Evolutionary conservation across 2,888 invertebrate genomes (phyloP).

Genomic region (Cantharis rufa): DNA sequence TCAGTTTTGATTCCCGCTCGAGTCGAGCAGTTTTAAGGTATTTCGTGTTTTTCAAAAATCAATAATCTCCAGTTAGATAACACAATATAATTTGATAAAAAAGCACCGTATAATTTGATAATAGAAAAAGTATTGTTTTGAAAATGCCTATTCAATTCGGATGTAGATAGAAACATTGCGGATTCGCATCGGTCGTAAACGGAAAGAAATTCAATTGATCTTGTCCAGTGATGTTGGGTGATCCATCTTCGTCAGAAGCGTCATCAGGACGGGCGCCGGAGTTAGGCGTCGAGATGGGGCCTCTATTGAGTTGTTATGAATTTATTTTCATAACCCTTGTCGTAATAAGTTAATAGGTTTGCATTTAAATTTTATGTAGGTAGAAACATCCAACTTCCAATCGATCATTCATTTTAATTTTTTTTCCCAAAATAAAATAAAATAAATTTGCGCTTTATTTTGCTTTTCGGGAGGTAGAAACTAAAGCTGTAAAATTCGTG

Average conservation of each 20-base stretch:
- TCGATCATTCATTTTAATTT: neutral
- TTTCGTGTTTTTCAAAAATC: neutral
- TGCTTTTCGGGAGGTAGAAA: neutral
- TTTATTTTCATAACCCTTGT: conserved; percentile 46
- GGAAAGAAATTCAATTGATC: conserved; percentile 65
- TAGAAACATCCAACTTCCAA: neutral
- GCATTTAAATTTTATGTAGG: neutral
- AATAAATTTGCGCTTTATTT: neutral
- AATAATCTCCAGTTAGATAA: neutral
- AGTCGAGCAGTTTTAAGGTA: no score
- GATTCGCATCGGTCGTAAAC: conserved; percentile 46
- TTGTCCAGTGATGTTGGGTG: conserved; percentile 58
- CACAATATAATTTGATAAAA: neutral
- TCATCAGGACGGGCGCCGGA: conserved; percentile 50
- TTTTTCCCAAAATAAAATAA: neutral
- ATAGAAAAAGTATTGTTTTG: conserved; percentile 4
- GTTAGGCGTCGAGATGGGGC: conserved; percentile 47
- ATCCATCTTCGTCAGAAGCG: conserved; percentile 60
- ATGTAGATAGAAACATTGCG: conserved; percentile 39
- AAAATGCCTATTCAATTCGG: conserved; percentile 34
- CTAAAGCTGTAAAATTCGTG: neutral
- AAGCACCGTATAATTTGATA: neutral
- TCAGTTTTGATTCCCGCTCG: neutral
- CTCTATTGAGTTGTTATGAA: conserved; percentile 52
- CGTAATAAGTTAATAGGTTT: conserved; percentile 18